Evolutionary conservation across 2,888 invertebrate species (phyloP), one percentile per base, ranked within the genome.

Genomic region (Linhomoeus sp.): DNA sequence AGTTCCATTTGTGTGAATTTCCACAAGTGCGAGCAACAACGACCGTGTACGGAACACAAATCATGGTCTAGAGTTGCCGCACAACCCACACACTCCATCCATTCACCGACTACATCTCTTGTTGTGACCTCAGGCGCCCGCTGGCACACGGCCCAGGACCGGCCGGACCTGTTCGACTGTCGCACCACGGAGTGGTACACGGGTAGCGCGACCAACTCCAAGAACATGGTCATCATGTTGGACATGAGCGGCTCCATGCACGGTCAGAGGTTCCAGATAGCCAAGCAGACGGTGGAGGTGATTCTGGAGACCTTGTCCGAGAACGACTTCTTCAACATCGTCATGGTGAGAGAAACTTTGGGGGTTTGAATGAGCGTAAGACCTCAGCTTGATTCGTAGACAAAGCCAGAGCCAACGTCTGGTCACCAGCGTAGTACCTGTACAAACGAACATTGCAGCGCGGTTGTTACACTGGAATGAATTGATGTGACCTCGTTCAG

Each of bases 221-320:
- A 97, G 70, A 92, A 94, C 62, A 80, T 97, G 56, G 77, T 97
- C 26, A 87, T 99, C 49, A 72, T 99, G 46, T 73, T 97, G 51
- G 97, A 99, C 65, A 78, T 79, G 48, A 88, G 90, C 43, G 97
- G 97, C 20, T 92, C 90, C 22, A 97, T 97, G 94, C 79, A 78
- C 29, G 94, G 92, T 1, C 78, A 81, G 50, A 74, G 80, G 52
- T 76, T 82, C 60, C 85, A 87, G 69, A 88, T 94, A 56, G 88
- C 86, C 17, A 77, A 79, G 58, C 78, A 81, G 59, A 92, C 92
- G 1, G 79, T 92, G 23, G 74, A 77, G 49, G 80, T 81, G 38
- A 78, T 99, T 50, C 68, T 99, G 57, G 84, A 87, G 51, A 94
- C 97, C 0, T 76, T 99, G 43, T 88, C 87, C 9, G 92, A 94